A percentile compares a stretch with the other conserved stretches of the same genome.
phyloP scores from a whole-genome alignment of 2,797 vertebrate genomes.

The Odontamblyopus rebecca region DNA sequence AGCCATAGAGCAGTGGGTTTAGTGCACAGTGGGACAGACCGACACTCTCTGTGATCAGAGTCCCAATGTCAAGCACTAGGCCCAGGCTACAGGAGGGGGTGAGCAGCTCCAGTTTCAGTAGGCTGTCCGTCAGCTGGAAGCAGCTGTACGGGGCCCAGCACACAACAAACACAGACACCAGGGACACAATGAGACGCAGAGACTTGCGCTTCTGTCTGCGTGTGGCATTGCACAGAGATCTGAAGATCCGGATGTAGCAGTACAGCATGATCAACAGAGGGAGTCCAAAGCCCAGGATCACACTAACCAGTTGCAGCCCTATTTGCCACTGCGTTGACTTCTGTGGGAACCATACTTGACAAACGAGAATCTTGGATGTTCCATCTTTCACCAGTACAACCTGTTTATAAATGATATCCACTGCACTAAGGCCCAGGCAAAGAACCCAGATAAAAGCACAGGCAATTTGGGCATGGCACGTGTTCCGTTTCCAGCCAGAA shows the following conservation, averaged over 20 bases:
- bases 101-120: constrained; percentile 60
- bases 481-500: constrained; percentile 72
- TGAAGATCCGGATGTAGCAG: constrained; percentile 82
- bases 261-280: constrained; percentile 82
- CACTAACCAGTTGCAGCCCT: constrained; percentile 66
- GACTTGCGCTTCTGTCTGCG: constrained; percentile 76
- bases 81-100: constrained; percentile 55
- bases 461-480: constrained; percentile 72
- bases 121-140: constrained; percentile 74
- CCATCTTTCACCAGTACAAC: constrained; percentile 10
- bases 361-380: constrained; percentile 21
- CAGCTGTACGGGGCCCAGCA: constrained; percentile 83
- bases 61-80: constrained; percentile 72
- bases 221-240: constrained; percentile 71
- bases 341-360: constrained; percentile 52
- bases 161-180: constrained; percentile 78
- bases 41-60: constrained; percentile 74
- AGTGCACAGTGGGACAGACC: constrained; percentile 82
- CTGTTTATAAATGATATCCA: constrained; percentile 75
- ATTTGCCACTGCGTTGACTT: constrained; percentile 69
- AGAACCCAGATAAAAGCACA: constrained; percentile 75
- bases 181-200: constrained; percentile 76
- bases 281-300: constrained; percentile 77
- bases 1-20: constrained; percentile 84
- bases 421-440: constrained; percentile 69